A percentile compares a stretch with the other conserved stretches of the same genome.
phyloP scores from a whole-genome alignment of 2,113 vertebrate species.

The Crotalus helleri region DNA sequence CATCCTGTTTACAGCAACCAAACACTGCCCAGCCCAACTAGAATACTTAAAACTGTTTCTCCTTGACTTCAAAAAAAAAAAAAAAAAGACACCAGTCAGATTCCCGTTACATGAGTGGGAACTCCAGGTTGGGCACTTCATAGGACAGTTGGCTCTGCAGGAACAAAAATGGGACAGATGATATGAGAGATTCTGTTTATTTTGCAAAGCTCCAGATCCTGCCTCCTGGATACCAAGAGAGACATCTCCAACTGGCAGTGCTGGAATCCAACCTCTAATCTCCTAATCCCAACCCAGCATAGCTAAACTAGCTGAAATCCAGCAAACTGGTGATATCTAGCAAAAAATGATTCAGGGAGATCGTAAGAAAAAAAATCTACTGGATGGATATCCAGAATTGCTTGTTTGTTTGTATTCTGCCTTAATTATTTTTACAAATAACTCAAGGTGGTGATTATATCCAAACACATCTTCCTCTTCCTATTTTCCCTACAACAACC shows the following conservation, averaged over 20 bases:
- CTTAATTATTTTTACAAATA: background rate
- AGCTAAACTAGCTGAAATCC: background rate
- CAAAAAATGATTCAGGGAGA: background rate
- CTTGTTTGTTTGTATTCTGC: background rate
- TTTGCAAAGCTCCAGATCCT: background rate
- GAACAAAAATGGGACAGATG: background rate
- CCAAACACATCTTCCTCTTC: background rate
- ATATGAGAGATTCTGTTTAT: background rate
- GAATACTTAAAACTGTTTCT: background rate
- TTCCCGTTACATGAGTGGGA: background rate
- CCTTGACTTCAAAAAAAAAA: background rate
- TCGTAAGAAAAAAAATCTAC: background rate
- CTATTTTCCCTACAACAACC: background rate
- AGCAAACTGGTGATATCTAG: background rate
- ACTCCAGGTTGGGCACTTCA: background rate
- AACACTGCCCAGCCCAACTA: background rate
- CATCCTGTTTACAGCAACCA: background rate
- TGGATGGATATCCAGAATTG: background rate
- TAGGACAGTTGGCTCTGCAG: background rate
- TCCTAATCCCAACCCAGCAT: background rate
- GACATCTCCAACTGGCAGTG: background rate
- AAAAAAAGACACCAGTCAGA: background rate
- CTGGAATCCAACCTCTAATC: background rate
- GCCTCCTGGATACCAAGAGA: background rate
- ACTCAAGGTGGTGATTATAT: background rate